phyloP scores from a whole-genome alignment of 2,888 invertebrate genomes.

The Helicoverpa assulta region DNA sequence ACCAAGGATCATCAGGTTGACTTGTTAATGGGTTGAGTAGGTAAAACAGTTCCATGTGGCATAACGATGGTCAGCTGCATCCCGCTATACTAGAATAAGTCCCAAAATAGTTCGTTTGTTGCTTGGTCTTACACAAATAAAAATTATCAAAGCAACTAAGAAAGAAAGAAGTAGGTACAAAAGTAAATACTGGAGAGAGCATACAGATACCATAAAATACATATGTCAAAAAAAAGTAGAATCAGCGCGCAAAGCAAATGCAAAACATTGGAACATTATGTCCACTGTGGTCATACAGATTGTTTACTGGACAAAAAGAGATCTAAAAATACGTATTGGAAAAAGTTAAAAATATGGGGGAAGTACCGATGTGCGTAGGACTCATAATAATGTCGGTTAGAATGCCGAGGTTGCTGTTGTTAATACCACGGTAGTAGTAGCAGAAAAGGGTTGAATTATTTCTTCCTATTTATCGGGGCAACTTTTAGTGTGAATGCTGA shows the following conservation, averaged over 20 bases:
- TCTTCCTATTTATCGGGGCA: not conserved
- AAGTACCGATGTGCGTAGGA: constrained; percentile 48
- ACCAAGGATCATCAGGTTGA: too few species aligned
- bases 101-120: too few species aligned
- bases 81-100: too few species aligned
- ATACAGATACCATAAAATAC: not conserved
- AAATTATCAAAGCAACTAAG: not conserved
- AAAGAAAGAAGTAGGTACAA: not conserved
- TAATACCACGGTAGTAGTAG: constrained; percentile 45
- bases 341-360: constrained; percentile 51
- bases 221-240: too few species aligned
- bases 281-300: constrained; percentile 18
- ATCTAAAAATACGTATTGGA: constrained; percentile 43
- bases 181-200: not conserved
- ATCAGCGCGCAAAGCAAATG: not conserved
- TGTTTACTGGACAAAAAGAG: constrained; percentile 15
- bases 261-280: not conserved
- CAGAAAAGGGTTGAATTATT: constrained; percentile 8
- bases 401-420: constrained; percentile 22
- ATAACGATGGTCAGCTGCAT: too few species aligned
- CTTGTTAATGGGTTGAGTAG: too few species aligned
- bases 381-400: constrained; percentile 48
- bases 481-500: too few species aligned
- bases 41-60: too few species aligned
- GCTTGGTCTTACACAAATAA: too few species aligned